These are phyloP conservation scores for Argyrosomus japonicus DNA, from an alignment of 2,113 vertebrate species.

Conservation along the genomic window DNA sequence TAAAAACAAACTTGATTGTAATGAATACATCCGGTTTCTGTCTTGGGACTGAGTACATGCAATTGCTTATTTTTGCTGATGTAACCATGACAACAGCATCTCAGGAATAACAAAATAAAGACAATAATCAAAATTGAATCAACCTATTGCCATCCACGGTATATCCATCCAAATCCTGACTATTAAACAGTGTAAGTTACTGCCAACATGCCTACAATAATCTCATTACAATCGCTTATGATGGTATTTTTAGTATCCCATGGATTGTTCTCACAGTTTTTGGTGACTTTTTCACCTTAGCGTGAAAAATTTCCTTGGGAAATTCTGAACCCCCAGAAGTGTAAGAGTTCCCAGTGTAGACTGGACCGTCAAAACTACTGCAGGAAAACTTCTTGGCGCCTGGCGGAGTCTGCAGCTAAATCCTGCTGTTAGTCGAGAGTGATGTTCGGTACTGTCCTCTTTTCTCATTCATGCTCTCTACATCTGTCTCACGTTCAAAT, in stretches of 20 bases:
- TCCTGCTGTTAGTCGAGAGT: background rate
- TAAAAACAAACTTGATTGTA: background rate
- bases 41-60: background rate
- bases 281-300: background rate
- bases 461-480: slow-evolving; percentile 15
- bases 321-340: slow-evolving; percentile 13
- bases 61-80: background rate
- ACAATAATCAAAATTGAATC: background rate
- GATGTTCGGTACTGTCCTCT: slow-evolving; percentile 6
- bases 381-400: background rate
- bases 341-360: background rate
- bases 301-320: background rate
- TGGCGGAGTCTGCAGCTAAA: slow-evolving; percentile 3
- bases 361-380: background rate
- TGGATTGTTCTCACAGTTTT: slow-evolving; percentile 10
- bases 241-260: background rate
- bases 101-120: background rate
- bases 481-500: background rate
- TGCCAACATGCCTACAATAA: background rate
- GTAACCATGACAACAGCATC: background rate
- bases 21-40: background rate
- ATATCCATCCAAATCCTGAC: background rate
- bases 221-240: background rate
- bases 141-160: background rate
- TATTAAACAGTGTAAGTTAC: background rate